Percentiles rank a stretch among this genome's conserved stretches.
Conservation (phyloP, 1,140 invertebrate genomes). For the Coptotermes formosanus region DNA sequence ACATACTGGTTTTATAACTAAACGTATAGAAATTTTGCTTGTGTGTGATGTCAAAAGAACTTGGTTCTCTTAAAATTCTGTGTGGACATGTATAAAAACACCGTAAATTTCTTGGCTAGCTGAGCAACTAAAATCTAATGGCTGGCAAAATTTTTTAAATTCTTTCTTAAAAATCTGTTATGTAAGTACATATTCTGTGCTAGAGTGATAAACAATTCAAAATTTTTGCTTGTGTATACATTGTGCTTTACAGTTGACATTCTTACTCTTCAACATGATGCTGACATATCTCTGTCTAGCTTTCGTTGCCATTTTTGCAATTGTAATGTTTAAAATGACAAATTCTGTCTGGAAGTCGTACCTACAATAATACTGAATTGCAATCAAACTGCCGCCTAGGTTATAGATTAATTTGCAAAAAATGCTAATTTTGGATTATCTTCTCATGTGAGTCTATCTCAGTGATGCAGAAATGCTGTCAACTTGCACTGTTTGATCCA, state of each 20-base stretch:
- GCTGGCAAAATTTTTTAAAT: not conserved
- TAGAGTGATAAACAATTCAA: not conserved
- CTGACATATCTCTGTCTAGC: not conserved
- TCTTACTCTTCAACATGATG: not conserved
- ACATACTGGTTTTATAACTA: not conserved
- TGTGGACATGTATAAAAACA: not conserved
- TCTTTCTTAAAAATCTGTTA: constrained; percentile 1
- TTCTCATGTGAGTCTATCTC: not conserved
- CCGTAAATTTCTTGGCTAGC: not conserved
- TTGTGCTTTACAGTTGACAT: not conserved
- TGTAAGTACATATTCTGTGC: not conserved
- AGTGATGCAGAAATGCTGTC: not conserved
- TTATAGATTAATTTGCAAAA: not conserved
- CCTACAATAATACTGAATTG: not conserved
- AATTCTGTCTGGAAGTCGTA: not conserved
- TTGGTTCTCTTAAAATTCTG: not conserved
- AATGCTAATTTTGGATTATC: not conserved
- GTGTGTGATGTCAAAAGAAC: not conserved
- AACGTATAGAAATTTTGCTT: not conserved
- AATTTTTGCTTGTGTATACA: not conserved
- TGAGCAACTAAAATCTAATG: not conserved
- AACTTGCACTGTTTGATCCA: not conserved
- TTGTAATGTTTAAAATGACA: not conserved
- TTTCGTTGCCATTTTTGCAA: not conserved
- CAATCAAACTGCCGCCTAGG: not conserved